A percentile compares a stretch with the other conserved stretches of the same genome.
Evolutionary conservation across 2,888 invertebrate species (phyloP).

Genomic region (Epinotia nisella): DNA sequence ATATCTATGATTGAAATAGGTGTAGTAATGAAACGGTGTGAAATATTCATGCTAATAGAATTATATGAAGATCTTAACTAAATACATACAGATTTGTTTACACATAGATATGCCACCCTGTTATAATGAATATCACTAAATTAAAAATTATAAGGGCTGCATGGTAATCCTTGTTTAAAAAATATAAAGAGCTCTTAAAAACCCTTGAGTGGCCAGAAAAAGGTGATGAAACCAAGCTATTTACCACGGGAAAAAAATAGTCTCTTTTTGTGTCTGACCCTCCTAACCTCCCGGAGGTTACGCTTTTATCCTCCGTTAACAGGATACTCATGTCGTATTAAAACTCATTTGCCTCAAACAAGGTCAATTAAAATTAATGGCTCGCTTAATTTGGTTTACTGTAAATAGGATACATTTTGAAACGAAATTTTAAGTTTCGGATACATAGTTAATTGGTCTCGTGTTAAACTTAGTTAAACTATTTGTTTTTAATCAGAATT

Average conservation of each 20-base stretch:
- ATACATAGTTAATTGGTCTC: not conserved
- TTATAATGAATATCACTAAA: too few relatives aligned
- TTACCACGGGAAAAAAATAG: not conserved
- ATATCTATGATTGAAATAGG: too few relatives aligned
- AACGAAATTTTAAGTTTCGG: not conserved
- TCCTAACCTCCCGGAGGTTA: not conserved
- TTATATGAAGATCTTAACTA: too few relatives aligned
- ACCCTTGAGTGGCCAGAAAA: too few relatives aligned
- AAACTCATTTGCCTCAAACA: slow-evolving; percentile 26
- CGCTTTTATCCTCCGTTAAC: slow-evolving; percentile 9
- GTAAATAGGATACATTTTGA: not conserved
- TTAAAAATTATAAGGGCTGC: too few relatives aligned
- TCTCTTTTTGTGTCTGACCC: slow-evolving; percentile 11
- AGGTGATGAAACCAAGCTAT: not conserved
- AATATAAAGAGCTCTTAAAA: too few relatives aligned
- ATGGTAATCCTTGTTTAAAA: too few relatives aligned
- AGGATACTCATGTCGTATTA: slow-evolving; percentile 30
- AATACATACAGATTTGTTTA: too few relatives aligned
- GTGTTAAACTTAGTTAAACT: not conserved
- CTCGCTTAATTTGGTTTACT: slow-evolving; percentile 9
- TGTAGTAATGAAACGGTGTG: too few relatives aligned
- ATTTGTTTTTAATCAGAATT: not conserved
- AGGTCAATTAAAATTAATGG: slow-evolving; percentile 21
- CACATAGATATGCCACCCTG: too few relatives aligned
- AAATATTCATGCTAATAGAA: too few relatives aligned